Base-by-base conservation (phyloP, 37 sponge, comb jelly and placozoan genomes). In the Cladorhizidae sp. region DNA sequence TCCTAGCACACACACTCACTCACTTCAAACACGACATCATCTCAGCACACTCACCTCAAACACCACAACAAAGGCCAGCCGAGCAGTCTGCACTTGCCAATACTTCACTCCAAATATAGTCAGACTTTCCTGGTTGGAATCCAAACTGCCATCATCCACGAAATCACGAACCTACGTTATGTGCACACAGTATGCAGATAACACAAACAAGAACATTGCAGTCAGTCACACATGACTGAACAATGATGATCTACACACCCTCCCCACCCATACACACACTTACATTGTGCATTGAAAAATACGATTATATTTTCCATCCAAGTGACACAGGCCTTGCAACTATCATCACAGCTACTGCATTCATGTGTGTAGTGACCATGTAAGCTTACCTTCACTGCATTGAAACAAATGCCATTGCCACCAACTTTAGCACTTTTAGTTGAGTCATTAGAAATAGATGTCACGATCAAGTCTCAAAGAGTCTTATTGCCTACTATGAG, bases 41-140 rank as follows among this genome's bases (percentile, higher is more conserved):
- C 5, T 42, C 17, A 33, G 36, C 42, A 65, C 11, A 12, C 38
- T 72, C 74, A 94, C 95, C 83, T 97, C 98, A 89, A 97, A 97
- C 3, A 94, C 79, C 38, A 97, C 85, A 45, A 97, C 80, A 61
- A 97, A 97, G 56, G 86, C 83, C 2, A 97, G 83, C 11, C 92
- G 51, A 28, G 79, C 91, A 18, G 88, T 61, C 51, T 58, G 40
- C 14, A 69, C 64, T 2, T 84, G 76, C 91, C 88, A 95, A 70
- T 82, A 97, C n/a, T 57, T 41, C 38, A 61, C 29, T 9, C 80
- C 69, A 25, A 45, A 61, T 5, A 57, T 15, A 15, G 72, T 71
- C 22, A 49, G 14, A 42, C 43, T 45, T 11, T 25, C 45, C 3
- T 39, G n/a, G 5, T 40, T 33, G 32, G 14, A 56, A 29, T 51